Evolutionary conservation across 1,140 invertebrate species (phyloP), one percentile per base, ranked within the genome.

Genomic region (Batillaria attramentaria): DNA sequence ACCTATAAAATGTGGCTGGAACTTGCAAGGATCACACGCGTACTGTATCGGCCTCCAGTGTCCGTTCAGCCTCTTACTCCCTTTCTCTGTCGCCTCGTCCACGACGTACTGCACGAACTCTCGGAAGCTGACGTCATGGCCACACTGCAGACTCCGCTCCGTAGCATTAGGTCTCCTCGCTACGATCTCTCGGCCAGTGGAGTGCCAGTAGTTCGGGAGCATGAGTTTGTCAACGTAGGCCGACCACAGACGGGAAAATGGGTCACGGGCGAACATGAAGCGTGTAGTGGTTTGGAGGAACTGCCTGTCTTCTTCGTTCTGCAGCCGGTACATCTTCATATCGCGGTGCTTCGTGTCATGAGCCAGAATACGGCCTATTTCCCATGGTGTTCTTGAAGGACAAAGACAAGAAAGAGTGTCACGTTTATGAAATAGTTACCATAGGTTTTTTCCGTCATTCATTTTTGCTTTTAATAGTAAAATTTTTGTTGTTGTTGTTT

Each of bases 191-290:
- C 8, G 28, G 16, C 77, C 82, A 8, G 39, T 31, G 16, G 57
- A 46, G 24, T 28, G 5, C 77, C 77, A 79, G 20, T 42, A 70
- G 77, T 79, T 46, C 5, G 77, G 69, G 6, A 79, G 69, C 35
- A 72, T 41, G 13, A 79, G 43, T 69, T 79, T 79, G 69, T 79
- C 77, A n/a, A 79, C 35, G 57, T 65, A 79, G 54, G 77, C 77
- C 1, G 68, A 41, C 77, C 77, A 79, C 65, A 79, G 35, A 28
- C 77, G 31, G 39, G 77, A 46, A 33, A 41, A 79, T 4, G 77
- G 77, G 54, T 79, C 68, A 28, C 77, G 77, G 10, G 69, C 69
- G 37, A 79, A 79, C 28, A 79, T 35, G 54, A 79, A 77, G 66
- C 66, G 66, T 42, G 43, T 57, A 24, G 46, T 75, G 37, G 41